Conservation (phyloP, 2,888 invertebrate species). For the Chirona hameri region DNA sequence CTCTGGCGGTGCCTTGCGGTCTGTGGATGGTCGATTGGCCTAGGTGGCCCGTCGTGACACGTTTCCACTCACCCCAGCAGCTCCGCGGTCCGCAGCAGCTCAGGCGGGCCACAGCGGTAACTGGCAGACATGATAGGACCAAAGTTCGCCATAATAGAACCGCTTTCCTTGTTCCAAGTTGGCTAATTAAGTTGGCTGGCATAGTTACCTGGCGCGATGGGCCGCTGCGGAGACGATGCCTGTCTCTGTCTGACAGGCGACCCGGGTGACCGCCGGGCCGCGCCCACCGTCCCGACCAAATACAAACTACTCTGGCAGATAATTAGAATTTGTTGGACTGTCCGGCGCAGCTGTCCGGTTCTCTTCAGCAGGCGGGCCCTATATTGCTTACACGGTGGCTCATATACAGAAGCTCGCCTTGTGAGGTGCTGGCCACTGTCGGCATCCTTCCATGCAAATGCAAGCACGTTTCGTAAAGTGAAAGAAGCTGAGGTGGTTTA, state of each 20-base stretch:
- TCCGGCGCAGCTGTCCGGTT: no score
- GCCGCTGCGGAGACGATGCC: background rate
- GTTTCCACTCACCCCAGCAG: background rate
- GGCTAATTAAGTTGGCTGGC: constrained; percentile 6
- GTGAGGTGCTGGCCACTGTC: background rate
- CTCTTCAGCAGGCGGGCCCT: no score
- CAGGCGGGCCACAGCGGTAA: background rate
- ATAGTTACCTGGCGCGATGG: background rate
- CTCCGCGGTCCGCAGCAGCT: background rate
- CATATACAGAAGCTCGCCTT: no score
- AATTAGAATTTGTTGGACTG: no score
- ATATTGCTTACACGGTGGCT: no score
- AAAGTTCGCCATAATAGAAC: background rate
- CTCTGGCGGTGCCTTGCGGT: no score
- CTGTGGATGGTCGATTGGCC: no score
- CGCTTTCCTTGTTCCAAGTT: background rate
- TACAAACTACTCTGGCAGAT: background rate
- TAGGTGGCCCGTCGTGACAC: no score
- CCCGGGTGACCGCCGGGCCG: background rate
- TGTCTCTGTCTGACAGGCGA: background rate
- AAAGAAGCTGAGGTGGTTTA: no score
- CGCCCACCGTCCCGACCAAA: background rate
- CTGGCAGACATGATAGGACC: background rate
- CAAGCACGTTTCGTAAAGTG: no score
- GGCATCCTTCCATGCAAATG: no score